Percentiles rank a stretch among this genome's conserved stretches.
These are phyloP conservation scores for Drosophila leontia DNA, from an alignment of 1,140 invertebrate species.

Conservation along the genomic window DNA sequence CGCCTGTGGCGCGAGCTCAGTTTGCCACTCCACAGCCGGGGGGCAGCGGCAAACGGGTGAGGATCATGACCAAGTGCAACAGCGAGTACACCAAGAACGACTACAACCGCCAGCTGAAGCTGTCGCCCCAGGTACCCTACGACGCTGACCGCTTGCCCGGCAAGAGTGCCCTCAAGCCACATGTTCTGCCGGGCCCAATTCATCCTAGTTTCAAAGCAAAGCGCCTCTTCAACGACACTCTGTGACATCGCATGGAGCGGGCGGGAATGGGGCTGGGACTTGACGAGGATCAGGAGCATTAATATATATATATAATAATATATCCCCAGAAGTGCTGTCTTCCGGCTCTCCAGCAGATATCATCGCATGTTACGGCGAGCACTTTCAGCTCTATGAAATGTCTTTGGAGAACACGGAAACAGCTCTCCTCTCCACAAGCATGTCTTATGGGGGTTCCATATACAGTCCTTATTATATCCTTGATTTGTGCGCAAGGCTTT, in stretches of 20 bases:
- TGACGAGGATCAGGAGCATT: slow-evolving; percentile 13
- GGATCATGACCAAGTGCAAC: slow-evolving; percentile 89
- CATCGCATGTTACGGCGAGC: too few relatives aligned
- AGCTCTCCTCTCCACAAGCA: slow-evolving; percentile 10
- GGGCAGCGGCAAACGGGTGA: slow-evolving; percentile 85
- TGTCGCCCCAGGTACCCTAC: slow-evolving; percentile 90
- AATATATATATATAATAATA: slow-evolving; percentile 1
- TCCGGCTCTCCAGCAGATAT: slow-evolving; percentile 1
- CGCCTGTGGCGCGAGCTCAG: slow-evolving; percentile 30
- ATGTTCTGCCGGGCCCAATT: slow-evolving; percentile 89
- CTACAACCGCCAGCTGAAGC: slow-evolving; percentile 88
- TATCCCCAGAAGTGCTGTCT: slow-evolving; percentile 1
- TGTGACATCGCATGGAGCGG: slow-evolving; percentile 63
- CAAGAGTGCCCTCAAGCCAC: slow-evolving; percentile 89
- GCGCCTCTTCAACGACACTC: slow-evolving; percentile 77
- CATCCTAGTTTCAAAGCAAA: slow-evolving; percentile 90
- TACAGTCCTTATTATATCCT: neutral
- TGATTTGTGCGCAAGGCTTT: slow-evolving; percentile 6
- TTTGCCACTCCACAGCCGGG: slow-evolving; percentile 24
- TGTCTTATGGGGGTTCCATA: slow-evolving; percentile 33
- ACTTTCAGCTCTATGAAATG: neutral
- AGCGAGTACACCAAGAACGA: slow-evolving; percentile 89
- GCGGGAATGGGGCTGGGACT: slow-evolving; percentile 28
- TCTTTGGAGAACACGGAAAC: slow-evolving; percentile 3
- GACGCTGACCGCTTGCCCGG: slow-evolving; percentile 89